Evolutionary conservation across 64 coral and sea anemone genomes (phyloP), one percentile per base, ranked within the genome.

Genomic region (Montipora cactus): DNA sequence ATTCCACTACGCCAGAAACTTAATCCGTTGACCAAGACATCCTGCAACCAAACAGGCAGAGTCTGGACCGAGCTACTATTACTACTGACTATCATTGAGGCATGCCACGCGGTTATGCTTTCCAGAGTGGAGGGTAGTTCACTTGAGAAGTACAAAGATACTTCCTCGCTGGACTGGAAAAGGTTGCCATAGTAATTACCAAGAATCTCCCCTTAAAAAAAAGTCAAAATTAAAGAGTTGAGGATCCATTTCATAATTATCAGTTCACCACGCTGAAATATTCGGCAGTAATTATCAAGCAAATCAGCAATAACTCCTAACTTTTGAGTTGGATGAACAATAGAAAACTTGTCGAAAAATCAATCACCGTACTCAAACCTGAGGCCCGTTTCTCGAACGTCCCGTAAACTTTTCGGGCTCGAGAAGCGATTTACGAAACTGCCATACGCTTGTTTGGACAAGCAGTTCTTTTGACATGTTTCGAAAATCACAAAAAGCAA

Each of bases 131-230:
- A 59, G 28, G 79, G 44, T 20, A 92, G 66, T 51, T 97, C 67
- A 75, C 88, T 78, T 89, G 66, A 88, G 37, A 87, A 47, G 37
- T 84, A 59, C 53, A 67, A 52, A 19, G 96, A 92, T 25, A 83
- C 83, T 14, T 94, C 92, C 83, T 91, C 75, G 16, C 96, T 97
- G 19, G 92, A 95, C 47, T 94, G 89, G 79, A 95, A 97, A 59
- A 94, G 23, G 66, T 97, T 70, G 25, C 89, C 94, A 62, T 97
- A 97, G 15, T 89, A 97, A 58, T 94, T 90, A 49, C 96, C 96
- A 83, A 97, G 89, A 53, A 82, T 62, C 15, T 89, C 71, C 44
- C 74, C 96, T 78, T 90, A 68, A 48, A 84, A 9, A 20, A 70
- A 21, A 67, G 19, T 8, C 8, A 16, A 64, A 64, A 64, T 4